phyloP scores from a whole-genome alignment of 2,797 vertebrate genomes.

The Simalia tracyae region DNA sequence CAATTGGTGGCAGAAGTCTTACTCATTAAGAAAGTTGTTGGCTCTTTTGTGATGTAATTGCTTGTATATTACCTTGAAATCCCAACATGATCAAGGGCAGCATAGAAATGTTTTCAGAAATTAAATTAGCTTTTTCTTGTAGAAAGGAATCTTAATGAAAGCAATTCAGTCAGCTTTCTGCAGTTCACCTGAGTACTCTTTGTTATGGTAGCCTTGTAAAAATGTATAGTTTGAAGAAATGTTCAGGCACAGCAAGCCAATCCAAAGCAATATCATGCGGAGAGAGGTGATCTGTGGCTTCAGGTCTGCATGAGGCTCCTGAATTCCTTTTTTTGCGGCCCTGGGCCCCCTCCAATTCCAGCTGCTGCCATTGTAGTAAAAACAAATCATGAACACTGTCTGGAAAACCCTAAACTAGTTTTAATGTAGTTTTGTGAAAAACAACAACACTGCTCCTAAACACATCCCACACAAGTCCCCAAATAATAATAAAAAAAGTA shows the following conservation, averaged over 20 bases:
- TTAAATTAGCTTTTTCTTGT: neutral
- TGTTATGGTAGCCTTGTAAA: neutral
- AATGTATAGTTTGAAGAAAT: neutral
- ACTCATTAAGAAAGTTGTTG: neutral
- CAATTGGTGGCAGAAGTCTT: neutral
- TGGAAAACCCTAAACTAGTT: neutral
- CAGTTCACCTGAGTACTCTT: neutral
- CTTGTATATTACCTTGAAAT: neutral
- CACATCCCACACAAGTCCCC: neutral
- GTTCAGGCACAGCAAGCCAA: conserved; percentile 9
- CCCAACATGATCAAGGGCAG: neutral
- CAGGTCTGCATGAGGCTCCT: neutral
- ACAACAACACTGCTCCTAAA: neutral
- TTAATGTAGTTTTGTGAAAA: neutral
- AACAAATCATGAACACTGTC: neutral
- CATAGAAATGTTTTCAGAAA: neutral
- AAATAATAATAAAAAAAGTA: neutral
- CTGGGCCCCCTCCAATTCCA: neutral
- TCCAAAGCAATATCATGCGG: neutral
- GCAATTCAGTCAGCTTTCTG: neutral
- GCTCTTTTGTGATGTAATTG: neutral
- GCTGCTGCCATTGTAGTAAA: neutral
- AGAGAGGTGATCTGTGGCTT: neutral
- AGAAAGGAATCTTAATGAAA: neutral
- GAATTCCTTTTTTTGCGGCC: neutral